These are phyloP conservation scores for Siniperca scherzeri DNA, from an alignment of 2,797 vertebrate species.

Conservation along the genomic window DNA sequence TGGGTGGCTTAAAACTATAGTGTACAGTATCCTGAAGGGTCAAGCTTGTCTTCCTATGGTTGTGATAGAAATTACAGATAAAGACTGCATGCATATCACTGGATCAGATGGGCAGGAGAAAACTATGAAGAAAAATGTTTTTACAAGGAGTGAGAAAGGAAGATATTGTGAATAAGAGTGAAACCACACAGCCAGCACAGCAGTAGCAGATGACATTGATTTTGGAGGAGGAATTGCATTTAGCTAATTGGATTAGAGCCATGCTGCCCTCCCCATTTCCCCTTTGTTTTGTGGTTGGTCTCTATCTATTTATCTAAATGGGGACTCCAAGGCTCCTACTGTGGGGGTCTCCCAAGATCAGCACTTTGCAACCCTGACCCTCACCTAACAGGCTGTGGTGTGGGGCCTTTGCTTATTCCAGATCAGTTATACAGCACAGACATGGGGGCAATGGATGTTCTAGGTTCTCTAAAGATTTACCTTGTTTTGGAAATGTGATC, in stretches of 20 bases:
- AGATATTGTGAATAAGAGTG: constrained; percentile 43
- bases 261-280: constrained; percentile 76
- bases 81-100: constrained; percentile 14
- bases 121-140: constrained; percentile 40
- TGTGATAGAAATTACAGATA: constrained; percentile 44
- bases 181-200: constrained; percentile 47
- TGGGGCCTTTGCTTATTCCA: constrained; percentile 30
- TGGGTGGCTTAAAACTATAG: neutral
- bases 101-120: constrained; percentile 20
- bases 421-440: constrained; percentile 1
- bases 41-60: neutral
- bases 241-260: constrained; percentile 85
- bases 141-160: constrained; percentile 44
- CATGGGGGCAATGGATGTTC: neutral
- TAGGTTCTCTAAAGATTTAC: neutral
- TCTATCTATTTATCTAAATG: constrained; percentile 83
- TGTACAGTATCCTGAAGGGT: neutral
- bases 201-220: constrained; percentile 84
- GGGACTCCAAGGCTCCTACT: constrained; percentile 72
- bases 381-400: constrained; percentile 46
- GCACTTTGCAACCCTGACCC: constrained; percentile 32
- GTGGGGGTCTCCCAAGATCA: constrained; percentile 64
- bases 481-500: constrained; percentile 1
- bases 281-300: constrained; percentile 83
- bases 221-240: constrained; percentile 84